These are phyloP conservation scores for Triops cancriformis DNA, from an alignment of 1,140 invertebrate species.

Conservation along the genomic window DNA sequence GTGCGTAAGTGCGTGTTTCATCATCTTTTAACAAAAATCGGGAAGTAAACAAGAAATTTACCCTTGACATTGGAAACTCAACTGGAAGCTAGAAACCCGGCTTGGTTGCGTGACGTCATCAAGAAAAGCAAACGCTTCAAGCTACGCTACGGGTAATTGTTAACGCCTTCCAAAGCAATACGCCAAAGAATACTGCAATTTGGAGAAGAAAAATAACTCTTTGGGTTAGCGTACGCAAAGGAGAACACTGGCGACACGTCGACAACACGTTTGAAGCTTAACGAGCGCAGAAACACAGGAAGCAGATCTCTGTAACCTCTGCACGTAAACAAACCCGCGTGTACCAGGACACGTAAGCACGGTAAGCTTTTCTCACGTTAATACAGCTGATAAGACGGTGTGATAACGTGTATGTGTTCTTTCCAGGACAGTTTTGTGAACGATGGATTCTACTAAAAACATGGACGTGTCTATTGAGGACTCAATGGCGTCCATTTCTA, in stretches of 20 bases:
- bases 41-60: no score
- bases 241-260: neutral
- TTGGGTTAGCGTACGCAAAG: no score
- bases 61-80: no score
- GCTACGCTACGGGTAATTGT: no score
- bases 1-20: no score
- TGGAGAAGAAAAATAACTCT: no score
- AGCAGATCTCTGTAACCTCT: neutral
- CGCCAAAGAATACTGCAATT: no score
- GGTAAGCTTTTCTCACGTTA: neutral
- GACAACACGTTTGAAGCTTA: neutral
- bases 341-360: neutral
- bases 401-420: neutral
- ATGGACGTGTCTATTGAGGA: neutral
- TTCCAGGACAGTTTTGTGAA: neutral
- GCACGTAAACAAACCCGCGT: neutral
- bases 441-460: neutral
- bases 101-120: no score
- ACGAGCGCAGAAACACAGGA: neutral
- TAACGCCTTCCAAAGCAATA: no score
- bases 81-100: no score
- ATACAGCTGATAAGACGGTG: neutral
- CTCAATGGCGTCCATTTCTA: neutral
- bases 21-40: no score
- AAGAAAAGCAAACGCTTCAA: no score